These are phyloP conservation scores for Diabrotica undecimpunctata DNA, from an alignment of 1,140 invertebrate species.

Conservation along the genomic window DNA sequence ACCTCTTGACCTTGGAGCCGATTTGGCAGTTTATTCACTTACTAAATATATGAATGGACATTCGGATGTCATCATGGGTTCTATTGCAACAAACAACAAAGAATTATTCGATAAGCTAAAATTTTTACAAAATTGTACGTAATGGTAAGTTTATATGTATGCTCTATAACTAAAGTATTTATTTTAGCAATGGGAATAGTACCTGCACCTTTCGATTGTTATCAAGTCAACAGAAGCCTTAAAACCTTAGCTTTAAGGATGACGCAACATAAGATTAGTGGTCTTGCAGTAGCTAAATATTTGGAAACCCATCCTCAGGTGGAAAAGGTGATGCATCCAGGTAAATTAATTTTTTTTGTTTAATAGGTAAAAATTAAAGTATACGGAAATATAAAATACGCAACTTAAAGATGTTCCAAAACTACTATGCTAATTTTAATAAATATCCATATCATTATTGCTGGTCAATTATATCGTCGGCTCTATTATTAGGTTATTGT, in stretches of 20 bases:
- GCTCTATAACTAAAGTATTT: neutral
- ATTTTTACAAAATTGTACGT: slow-evolving; percentile 86
- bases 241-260: slow-evolving; percentile 93
- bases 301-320: slow-evolving; percentile 76
- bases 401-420: too few species aligned
- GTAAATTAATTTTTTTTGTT: slow-evolving; percentile 45
- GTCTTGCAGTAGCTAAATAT: slow-evolving; percentile 72
- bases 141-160: too few species aligned
- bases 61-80: slow-evolving; percentile 96
- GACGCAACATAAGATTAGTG: slow-evolving; percentile 81
- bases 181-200: slow-evolving; percentile 78
- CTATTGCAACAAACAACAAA: slow-evolving; percentile 70
- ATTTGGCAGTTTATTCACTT: slow-evolving; percentile 88
- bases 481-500: too few species aligned
- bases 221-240: slow-evolving; percentile 86
- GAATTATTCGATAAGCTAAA: slow-evolving; percentile 68
- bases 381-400: too few species aligned
- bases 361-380: neutral
- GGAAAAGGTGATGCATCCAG: slow-evolving; percentile 80
- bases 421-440: too few species aligned
- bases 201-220: slow-evolving; percentile 96
- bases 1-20: slow-evolving; percentile 87
- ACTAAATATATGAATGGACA: slow-evolving; percentile 99
- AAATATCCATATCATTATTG: too few species aligned
- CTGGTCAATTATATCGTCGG: too few species aligned